Base-by-base conservation (phyloP, 2,888 invertebrate genomes). In the Ceriagrion tenellum region DNA sequence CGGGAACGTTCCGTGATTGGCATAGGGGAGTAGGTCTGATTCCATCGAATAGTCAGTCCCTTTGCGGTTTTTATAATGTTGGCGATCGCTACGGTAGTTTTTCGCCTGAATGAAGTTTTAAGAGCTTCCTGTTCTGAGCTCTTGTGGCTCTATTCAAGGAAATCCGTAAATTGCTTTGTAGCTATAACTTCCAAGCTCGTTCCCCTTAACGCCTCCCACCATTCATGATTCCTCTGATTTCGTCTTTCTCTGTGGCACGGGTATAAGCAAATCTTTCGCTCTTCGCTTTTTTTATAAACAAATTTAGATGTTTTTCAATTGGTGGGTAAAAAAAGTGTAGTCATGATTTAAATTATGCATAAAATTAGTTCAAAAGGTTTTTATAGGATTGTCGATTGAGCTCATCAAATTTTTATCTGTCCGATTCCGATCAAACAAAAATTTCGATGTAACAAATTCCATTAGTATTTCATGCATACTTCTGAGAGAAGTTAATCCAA, bases 141-240 rank as follows among this genome's bases (percentile, higher is more conserved):
- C 16, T 13, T 16, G n/a, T 35, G 35, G 30, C 10, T 13, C 81
- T 35, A 35, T 81, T 81, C 81, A 81, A 13, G 26, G 81, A 81
- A 81, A 30, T 81, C n/a, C 81, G 30, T 81, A 81, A 81, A 81
- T 81, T 81, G 81, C 81, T 18, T n/a, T 81, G 30, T 81, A 18
- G 81, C 35, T 35, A 81, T 35, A 35, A 35, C 81, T 18, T 26
- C 69, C n/a, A n/a, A 69, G 26, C 3, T n/a, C 26, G 20, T n/a
- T 81, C 35, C 35, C n/a, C 35, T 35, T 35, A 35, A 35, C 35
- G 18, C 30, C 35, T 16, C 8, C 26, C 12, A n/a, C 30, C 81
- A 81, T 81, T 35, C 30, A 81, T 35, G 35, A 18, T 35, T 35
- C 35, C 81, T 35, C 35, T 35, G 81, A 12, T 81, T 13, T 30